Evolutionary conservation across 1,140 invertebrate genomes (phyloP), one percentile per base, ranked within the genome.

Genomic region (Mesaphorura yosii): DNA sequence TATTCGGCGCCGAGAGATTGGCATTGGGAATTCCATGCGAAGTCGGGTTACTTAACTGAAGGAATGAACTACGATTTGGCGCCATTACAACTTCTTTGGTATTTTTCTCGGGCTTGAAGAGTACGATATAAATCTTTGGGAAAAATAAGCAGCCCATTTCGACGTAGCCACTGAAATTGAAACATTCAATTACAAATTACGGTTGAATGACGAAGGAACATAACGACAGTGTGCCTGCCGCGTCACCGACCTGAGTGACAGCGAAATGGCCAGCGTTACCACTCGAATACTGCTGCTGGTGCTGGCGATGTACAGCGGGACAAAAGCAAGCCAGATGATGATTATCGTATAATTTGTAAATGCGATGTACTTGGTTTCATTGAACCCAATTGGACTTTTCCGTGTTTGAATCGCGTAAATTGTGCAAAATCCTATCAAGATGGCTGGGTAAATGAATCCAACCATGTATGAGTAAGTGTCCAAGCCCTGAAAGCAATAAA

Each of bases 281-380:
- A 73, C 68, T 19, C 75, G 67, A 14, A 78, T 72, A 3, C 67
- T 66, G 47, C 65, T 71, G 53, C 66, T 72, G 4, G 69, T 68
- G 42, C 67, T 74, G 4, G 75, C 75, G 66, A 85, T 73, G 67
- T 83, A 86, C 5, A 86, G 76, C 1, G 83, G 81, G 6, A 83
- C 76, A 63, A 83, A 85, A 10, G 81, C 79, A 29, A 84, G 66
- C 83, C 83, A 85, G n/a, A 85, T 73, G 20, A 86, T 76, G 59
- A 82, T 81, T 2, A 81, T 83, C 1, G 80, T 81, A 65, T 86
- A 86, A 72, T 83, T 84, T 1, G 82, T 80, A 66, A 84, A 84
- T 22, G 79, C 82, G 58, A 84, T 81, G 59, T 80, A 80, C 27
- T 80, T 75, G 0, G 82, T 77, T 65, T 82, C 80, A 68, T 85